Evolutionary conservation across 2,888 invertebrate species (phyloP), one percentile per base, ranked within the genome.

Genomic region (Hesperia comma): DNA sequence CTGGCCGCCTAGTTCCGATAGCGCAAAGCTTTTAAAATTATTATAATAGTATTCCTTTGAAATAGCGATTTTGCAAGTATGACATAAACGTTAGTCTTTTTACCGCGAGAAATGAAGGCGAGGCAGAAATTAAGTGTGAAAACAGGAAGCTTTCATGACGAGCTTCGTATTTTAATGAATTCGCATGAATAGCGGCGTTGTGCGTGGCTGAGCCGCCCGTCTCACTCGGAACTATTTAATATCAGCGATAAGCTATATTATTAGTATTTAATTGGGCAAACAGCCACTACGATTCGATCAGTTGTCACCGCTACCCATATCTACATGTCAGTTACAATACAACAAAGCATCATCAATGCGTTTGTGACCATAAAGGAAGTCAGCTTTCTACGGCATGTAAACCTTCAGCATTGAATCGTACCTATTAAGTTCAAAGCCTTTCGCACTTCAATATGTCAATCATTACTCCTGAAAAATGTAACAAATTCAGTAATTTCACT

Each of bases 131-230:
- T 64, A 64, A 64, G 66, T 66, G 66, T 66, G 66, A 60, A 66
- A 66, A 60, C 66, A 66, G 66, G 66, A 60, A 66, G 60, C 66
- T 66, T 66, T 66, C 60, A 66, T 66, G 66, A 66, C 66, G 53
- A 54, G 66, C 26, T 53, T 60, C 66, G 66, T 66, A 66, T 67
- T 67, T 67, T 67, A 67, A 67, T 67, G 66, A 67, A 61, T 67
- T 61, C 66, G 55, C 61, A 46, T 66, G 66, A 66, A 66, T 66
- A 55, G 61, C 54, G 60, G n/a, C 33, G 43, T 53, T 60, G 43
- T 61, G 61, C 66, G 66, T 49, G 55, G 46, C 41, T 1, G 2
- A 4, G n/a, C 51, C 15, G 17, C 1, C 37, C 51, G 63, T 41
- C 57, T 7, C n/a, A 57, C 26, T 0, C 12, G 17, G 15, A 12